A percentile compares a stretch with the other conserved stretches of the same genome.
These are phyloP conservation scores for Liolophura sinensis DNA, from an alignment of 1,140 invertebrate genomes.

Conservation along the genomic window DNA sequence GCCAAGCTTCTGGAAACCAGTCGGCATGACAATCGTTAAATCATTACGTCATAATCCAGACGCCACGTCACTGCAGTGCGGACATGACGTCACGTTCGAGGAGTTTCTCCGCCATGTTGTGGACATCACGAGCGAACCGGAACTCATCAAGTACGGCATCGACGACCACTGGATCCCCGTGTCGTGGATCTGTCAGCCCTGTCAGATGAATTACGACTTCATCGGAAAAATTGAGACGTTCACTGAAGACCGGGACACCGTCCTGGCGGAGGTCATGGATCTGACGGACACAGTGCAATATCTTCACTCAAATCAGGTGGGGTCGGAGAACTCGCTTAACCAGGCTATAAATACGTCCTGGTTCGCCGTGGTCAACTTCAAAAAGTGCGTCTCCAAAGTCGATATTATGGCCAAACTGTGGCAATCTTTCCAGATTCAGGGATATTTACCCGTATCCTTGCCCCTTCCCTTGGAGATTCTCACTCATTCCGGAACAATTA, in stretches of 20 bases:
- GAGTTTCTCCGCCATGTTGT: conserved; percentile 26
- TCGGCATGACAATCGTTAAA: conserved; percentile 15
- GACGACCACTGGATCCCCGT: conserved; percentile 33
- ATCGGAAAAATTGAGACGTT: conserved; percentile 35
- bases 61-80: conserved; percentile 5
- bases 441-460: conserved; percentile 15
- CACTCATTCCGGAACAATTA: background rate
- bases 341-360: background rate
- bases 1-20: conserved; percentile 23
- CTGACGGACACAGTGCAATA: conserved; percentile 14
- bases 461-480: background rate
- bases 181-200: conserved; percentile 25
- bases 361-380: background rate
- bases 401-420: conserved; percentile 20
- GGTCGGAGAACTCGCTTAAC: conserved; percentile 16
- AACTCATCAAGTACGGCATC: conserved; percentile 4
- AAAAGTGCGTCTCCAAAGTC: conserved; percentile 14
- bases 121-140: too few species aligned
- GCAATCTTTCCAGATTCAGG: conserved; percentile 27
- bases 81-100: conserved; percentile 24
- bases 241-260: conserved; percentile 12
- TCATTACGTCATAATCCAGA: conserved; percentile 10
- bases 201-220: conserved; percentile 21
- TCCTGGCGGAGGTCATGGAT: conserved; percentile 10
- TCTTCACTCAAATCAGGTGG: conserved; percentile 24